phyloP scores from a whole-genome alignment of 2,113 vertebrate genomes.

The Abramis brama region DNA sequence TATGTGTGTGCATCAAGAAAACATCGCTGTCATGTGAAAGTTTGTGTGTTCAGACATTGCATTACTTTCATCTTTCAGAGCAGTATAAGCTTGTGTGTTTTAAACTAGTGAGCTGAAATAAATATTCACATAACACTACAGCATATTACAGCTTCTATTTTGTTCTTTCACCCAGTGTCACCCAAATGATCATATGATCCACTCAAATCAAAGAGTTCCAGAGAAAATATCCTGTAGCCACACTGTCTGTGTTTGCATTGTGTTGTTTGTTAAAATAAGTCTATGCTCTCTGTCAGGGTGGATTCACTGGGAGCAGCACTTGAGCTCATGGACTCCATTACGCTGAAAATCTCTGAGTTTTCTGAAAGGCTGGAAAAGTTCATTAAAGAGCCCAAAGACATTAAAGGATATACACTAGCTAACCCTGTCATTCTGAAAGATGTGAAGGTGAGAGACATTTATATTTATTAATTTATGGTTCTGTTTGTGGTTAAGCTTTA shows the following conservation, averaged over 20 bases:
- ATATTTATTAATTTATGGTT: background rate
- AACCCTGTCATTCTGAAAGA: slow-evolving; percentile 75
- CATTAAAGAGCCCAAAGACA: slow-evolving; percentile 74
- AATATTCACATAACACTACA: background rate
- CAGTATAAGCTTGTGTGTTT: background rate
- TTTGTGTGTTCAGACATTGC: background rate
- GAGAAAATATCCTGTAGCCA: background rate
- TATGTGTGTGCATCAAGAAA: slow-evolving; percentile 59
- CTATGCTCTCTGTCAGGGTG: slow-evolving; percentile 67
- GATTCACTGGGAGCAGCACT: slow-evolving; percentile 81
- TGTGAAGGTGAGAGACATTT: slow-evolving; percentile 71
- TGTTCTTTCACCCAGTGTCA: background rate
- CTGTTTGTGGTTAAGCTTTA: background rate
- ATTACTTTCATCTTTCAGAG: background rate
- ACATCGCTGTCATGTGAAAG: background rate
- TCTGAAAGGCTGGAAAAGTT: slow-evolving; percentile 74
- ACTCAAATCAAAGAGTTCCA: background rate
- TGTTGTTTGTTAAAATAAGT: slow-evolving; percentile 16
- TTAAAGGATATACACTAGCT: slow-evolving; percentile 75
- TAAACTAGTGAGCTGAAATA: background rate
- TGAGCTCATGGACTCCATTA: slow-evolving; percentile 79
- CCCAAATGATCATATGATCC: slow-evolving; percentile 2
- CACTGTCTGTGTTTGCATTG: background rate
- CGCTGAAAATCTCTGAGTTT: slow-evolving; percentile 78
- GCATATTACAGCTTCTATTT: background rate